Evolutionary conservation across 2,797 vertebrate genomes (phyloP), one percentile per base, ranked within the genome.

Genomic region (Caiman crocodilus): DNA sequence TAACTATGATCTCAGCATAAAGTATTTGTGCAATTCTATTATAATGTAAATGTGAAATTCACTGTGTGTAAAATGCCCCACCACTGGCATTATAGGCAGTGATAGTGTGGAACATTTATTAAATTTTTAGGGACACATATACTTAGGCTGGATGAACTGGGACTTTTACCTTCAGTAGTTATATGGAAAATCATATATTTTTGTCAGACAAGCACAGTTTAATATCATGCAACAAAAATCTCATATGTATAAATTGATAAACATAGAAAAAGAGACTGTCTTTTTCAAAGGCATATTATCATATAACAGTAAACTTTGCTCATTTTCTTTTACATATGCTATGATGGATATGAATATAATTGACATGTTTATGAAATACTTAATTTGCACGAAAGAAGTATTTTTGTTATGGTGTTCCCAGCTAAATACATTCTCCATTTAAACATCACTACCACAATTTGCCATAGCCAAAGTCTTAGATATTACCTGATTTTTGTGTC

Each of bases 191-290:
- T 76, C 6, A 15, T 58, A 2, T 71, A 79, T 82, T 94, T 50
- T 93, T 93, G 42, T 84, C 60, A 91, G 74, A 76, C 26, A 82
- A 80, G n/a, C n/a, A 82, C 77, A 78, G 50, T 28, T 79, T 79
- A 56, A 58, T 79, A 56, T 85, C 18, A 9, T 42, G 42, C 3
- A 10, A 50, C 10, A 50, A 50, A 50, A 50, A 50, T 50, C 42
- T 50, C 75, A 59, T 8, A 6, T 79, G 21, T 8, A 75, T 76
- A 88, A 90, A 73, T 78, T 28, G 1, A 2, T 65, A 28, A 60
- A 58, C 42, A 61, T 78, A 73, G 60, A 69, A 87, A 90, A 26
- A 1, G 25, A 67, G 77, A 28, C 16, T 58, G 0, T 35, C 60
- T 26, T 63, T 25, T 21, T 85, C 63, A 85, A 21, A 0, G 2